These are phyloP conservation scores for Perca flavescens DNA, from an alignment of 2,113 vertebrate genomes.

Conservation along the genomic window DNA sequence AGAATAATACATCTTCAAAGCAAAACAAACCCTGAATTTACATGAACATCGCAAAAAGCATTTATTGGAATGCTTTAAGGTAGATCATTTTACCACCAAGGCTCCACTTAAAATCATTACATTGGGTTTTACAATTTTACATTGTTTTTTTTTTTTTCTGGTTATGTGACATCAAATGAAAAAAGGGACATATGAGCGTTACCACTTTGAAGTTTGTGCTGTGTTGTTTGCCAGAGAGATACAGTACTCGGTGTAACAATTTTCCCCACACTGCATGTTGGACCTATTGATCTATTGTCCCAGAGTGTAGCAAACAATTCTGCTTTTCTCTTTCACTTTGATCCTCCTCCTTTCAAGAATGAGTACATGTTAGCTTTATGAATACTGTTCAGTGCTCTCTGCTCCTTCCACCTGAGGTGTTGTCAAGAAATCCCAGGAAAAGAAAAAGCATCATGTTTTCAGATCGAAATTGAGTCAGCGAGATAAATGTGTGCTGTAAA, in stretches of 20 bases:
- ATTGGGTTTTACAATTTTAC: not conserved
- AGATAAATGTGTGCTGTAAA: not conserved
- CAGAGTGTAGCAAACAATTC: slow-evolving; percentile 53
- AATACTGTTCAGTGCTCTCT: slow-evolving; percentile 51
- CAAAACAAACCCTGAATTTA: not conserved
- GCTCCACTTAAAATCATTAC: not conserved
- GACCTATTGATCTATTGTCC: slow-evolving; percentile 64
- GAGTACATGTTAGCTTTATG: slow-evolving; percentile 39
- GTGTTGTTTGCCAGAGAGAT: slow-evolving; percentile 46
- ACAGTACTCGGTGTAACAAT: slow-evolving; percentile 16
- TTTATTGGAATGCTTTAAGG: not conserved
- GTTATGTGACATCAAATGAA: slow-evolving; percentile 13
- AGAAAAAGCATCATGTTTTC: slow-evolving; percentile 12
- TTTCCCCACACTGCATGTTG: slow-evolving; percentile 32
- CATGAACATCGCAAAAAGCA: not conserved
- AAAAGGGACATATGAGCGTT: not conserved
- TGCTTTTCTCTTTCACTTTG: slow-evolving; percentile 32
- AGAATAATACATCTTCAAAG: slow-evolving; percentile 3
- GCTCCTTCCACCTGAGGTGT: slow-evolving; percentile 23
- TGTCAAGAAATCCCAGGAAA: slow-evolving; percentile 5
- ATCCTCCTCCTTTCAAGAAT: slow-evolving; percentile 21
- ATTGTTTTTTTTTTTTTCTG: slow-evolving; percentile 26
- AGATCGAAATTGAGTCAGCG: not conserved
- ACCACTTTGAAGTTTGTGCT: slow-evolving; percentile 33
- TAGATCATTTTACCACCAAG: slow-evolving; percentile 6